These are phyloP conservation scores for Rhyacophila evoluta DNA, from an alignment of 2,888 invertebrate genomes.

Conservation along the genomic window DNA sequence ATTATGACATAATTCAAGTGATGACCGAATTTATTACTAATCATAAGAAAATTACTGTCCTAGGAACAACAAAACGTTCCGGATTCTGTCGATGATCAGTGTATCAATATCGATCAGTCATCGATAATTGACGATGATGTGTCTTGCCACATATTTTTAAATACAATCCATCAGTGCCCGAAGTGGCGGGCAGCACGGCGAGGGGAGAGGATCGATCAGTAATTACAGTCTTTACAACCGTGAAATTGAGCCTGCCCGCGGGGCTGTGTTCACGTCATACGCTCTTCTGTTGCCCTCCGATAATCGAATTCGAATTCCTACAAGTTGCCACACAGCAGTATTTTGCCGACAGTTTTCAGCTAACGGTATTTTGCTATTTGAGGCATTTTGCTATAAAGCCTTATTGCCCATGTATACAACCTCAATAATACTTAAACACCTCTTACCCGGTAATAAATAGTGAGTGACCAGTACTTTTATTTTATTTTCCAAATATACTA, in stretches of 20 bases:
- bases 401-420: no score
- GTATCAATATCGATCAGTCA: neutral
- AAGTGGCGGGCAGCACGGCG: neutral
- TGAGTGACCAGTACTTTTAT: no score
- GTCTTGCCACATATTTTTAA: neutral
- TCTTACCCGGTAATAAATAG: no score
- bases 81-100: neutral
- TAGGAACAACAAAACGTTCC: neutral
- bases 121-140: conserved; percentile 3
- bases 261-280: neutral
- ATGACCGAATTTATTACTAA: no score
- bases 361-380: neutral
- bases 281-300: neutral
- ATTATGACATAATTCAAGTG: no score
- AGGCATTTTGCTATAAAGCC: no score
- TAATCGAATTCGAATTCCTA: conserved; percentile 3
- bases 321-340: neutral
- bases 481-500: no score
- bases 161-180: neutral
- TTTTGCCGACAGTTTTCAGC: neutral
- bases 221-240: neutral
- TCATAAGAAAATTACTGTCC: no score
- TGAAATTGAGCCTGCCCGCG: neutral
- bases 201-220: neutral
- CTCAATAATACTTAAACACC: no score